Evolutionary conservation across 2,113 vertebrate species (phyloP).

Genomic region (Oreochromis tanganicae): DNA sequence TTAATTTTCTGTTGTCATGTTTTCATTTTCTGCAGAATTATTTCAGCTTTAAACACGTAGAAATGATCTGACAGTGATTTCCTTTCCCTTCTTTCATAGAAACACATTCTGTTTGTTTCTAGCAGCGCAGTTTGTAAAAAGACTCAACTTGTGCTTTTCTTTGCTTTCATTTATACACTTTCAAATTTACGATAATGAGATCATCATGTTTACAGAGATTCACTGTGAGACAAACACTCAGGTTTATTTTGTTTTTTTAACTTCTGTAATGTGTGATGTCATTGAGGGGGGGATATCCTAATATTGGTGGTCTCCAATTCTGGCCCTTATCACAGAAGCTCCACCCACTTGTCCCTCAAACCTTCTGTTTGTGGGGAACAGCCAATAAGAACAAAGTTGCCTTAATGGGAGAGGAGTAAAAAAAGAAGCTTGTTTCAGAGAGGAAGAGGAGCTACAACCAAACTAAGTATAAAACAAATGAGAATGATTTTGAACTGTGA

Average conservation of each 20-base stretch:
- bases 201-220: not conserved
- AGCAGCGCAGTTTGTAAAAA: fast-evolving
- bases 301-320: fast-evolving
- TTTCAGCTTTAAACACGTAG: no score
- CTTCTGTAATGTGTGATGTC: not conserved
- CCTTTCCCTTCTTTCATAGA: no score
- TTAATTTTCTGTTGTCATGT: no score
- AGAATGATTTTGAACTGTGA: not conserved
- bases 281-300: not conserved
- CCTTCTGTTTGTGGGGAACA: not conserved
- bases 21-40: no score
- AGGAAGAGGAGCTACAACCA: not conserved
- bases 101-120: no score
- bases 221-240: not conserved
- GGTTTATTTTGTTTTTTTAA: not conserved
- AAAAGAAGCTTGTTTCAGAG: not conserved
- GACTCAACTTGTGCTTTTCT: not conserved
- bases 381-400: not conserved
- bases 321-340: not conserved
- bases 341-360: not conserved
- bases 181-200: not conserved
- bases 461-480: fast-evolving
- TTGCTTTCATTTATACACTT: not conserved
- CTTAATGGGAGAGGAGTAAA: not conserved
- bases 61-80: no score